Conservation (phyloP, 2,113 vertebrate species). For the Siniperca chuatsi region DNA sequence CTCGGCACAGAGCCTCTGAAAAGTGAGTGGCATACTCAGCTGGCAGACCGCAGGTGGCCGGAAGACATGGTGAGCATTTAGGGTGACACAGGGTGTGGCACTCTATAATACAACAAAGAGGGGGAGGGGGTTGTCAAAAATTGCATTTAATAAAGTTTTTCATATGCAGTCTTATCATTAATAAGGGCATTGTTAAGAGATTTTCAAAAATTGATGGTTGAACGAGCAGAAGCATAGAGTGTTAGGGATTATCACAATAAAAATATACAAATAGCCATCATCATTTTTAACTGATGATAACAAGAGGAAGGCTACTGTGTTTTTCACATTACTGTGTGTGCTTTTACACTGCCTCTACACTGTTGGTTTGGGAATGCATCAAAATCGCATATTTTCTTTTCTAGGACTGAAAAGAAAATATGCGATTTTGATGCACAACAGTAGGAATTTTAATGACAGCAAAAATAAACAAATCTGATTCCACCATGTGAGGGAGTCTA, state of each 20-base stretch:
- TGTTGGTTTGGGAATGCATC: neutral
- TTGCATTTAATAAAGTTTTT: neutral
- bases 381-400: conserved; percentile 3
- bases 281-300: neutral
- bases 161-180: neutral
- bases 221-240: neutral
- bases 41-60: conserved; percentile 96
- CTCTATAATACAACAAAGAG: conserved; percentile 80
- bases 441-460: neutral
- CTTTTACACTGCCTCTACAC: neutral
- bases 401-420: neutral
- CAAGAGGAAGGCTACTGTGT: neutral
- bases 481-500: conserved; percentile 2
- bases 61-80: conserved; percentile 97
- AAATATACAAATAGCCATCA: neutral
- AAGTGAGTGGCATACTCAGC: conserved; percentile 95
- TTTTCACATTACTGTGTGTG: neutral
- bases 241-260: neutral
- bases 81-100: conserved; percentile 97
- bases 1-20: conserved; percentile 94
- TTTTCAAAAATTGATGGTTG: neutral
- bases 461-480: conserved; percentile 20
- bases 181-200: neutral
- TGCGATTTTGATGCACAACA: neutral
- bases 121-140: neutral